phyloP scores from a whole-genome alignment of 1,140 invertebrate species.

The Anoplolepis gracilipes region DNA sequence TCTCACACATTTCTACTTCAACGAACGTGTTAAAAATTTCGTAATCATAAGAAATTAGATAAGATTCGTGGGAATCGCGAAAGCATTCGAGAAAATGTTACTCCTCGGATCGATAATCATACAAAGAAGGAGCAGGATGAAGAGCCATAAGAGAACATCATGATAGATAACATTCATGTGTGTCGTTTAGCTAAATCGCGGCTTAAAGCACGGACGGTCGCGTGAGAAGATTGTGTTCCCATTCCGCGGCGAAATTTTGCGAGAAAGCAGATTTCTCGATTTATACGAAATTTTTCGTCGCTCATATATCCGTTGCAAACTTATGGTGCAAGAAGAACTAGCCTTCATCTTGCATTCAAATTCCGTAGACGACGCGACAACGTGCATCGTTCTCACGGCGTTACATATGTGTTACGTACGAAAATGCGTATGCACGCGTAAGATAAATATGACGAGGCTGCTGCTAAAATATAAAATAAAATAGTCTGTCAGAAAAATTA shows the following conservation, averaged over 20 bases:
- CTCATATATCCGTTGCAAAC: neutral
- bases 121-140: slow-evolving; percentile 17
- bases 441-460: neutral
- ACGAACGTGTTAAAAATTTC: neutral
- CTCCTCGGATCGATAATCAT: neutral
- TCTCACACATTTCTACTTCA: neutral
- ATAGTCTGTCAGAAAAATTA: neutral
- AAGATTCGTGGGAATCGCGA: neutral
- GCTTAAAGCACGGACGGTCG: slow-evolving; percentile 54
- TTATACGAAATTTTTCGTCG: slow-evolving; percentile 64
- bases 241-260: slow-evolving; percentile 47
- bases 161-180: slow-evolving; percentile 8
- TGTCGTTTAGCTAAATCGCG: slow-evolving; percentile 55
- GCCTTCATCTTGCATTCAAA: slow-evolving; percentile 44
- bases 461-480: neutral
- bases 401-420: too few species aligned
- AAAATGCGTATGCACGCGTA: neutral
- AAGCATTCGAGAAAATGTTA: neutral
- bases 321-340: neutral
- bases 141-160: neutral
- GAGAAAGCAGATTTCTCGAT: slow-evolving; percentile 47
- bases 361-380: slow-evolving; percentile 1
- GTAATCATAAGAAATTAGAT: neutral
- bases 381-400: slow-evolving; percentile 21
- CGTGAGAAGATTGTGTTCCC: slow-evolving; percentile 74